Conservation (phyloP, 2,113 vertebrate genomes). For the Pundamilia nyererei region DNA sequence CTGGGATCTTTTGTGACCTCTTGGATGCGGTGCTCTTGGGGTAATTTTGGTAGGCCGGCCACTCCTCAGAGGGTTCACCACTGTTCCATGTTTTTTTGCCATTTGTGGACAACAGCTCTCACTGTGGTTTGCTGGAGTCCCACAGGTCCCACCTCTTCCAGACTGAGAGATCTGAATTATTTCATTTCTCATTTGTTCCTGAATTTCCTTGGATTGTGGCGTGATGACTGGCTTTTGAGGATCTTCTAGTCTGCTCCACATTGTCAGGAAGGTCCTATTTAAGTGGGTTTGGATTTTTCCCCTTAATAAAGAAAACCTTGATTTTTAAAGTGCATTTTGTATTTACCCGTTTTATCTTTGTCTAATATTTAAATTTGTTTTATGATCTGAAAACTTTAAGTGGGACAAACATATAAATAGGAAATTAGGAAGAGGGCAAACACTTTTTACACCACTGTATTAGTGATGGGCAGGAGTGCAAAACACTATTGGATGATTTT, state of each 20-base stretch:
- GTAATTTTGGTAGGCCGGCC: neutral
- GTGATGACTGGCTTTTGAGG: neutral
- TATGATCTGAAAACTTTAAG: neutral
- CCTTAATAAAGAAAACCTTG: neutral
- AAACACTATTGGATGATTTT: neutral
- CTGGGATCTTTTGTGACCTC: neutral
- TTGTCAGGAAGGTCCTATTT: neutral
- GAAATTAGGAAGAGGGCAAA: fast-evolving
- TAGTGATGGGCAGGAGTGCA: neutral
- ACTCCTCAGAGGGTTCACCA: neutral
- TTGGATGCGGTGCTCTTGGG: fast-evolving
- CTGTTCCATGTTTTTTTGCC: neutral
- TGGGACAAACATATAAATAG: neutral
- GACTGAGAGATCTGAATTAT: neutral
- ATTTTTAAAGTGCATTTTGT: neutral
- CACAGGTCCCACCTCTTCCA: neutral
- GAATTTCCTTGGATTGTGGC: neutral
- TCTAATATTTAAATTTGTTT: neutral
- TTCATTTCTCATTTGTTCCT: neutral
- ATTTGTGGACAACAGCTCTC: neutral
- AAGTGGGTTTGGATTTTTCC: fast-evolving
- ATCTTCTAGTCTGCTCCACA: neutral
- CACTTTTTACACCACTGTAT: neutral
- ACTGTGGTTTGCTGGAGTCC: neutral
- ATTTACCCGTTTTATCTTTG: neutral